Evolutionary conservation across 2,113 vertebrate species (phyloP), one percentile per base, ranked within the genome.

Genomic region (Felis chaus): DNA sequence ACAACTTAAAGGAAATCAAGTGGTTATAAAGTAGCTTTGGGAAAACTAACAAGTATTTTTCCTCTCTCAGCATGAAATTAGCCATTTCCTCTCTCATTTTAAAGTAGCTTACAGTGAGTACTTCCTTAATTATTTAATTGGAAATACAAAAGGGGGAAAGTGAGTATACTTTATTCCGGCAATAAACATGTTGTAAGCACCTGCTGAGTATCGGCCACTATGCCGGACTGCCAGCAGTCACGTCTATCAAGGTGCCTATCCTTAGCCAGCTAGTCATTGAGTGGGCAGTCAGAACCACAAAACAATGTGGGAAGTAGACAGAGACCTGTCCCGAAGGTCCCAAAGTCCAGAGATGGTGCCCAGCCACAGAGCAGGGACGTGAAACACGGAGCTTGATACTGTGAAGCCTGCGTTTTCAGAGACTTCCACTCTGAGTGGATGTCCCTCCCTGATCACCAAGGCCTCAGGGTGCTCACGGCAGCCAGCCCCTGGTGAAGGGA

Each of bases 121-220:
- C 53, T 97, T 97, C 84, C 84, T 94, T 96, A 78, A 84, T 92
- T 80, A 87, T 82, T 94, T 89, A 86, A 96, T 80, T 87, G 63
- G 69, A 87, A 91, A 95, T 45, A 76, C 12, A 69, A 69, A 95
- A 80, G 73, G 57, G 76, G 55, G 39, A 93, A 74, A 65, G 39
- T 53, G 61, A 90, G 27, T 92, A 19, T 92, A 65, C 86, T 68
- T 92, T 85, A 57, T 66, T 84, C 21, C 0, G 65, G 79, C 85
- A 73, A 48, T 55, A 89, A 84, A 63, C 45, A 73, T 61, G 95
- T 78, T 39, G 57, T 41, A 39, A 92, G 74, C 53, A 82, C 91
- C 33, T 63, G 57, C 36, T 83, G 36, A 50, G 71, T 27, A 3
- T 3, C 39, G 48, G 74, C 65, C 82, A 41, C 39, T 4, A 53